Evolutionary conservation across 2,113 vertebrate genomes (phyloP).

Genomic region (Symphodus melops): DNA sequence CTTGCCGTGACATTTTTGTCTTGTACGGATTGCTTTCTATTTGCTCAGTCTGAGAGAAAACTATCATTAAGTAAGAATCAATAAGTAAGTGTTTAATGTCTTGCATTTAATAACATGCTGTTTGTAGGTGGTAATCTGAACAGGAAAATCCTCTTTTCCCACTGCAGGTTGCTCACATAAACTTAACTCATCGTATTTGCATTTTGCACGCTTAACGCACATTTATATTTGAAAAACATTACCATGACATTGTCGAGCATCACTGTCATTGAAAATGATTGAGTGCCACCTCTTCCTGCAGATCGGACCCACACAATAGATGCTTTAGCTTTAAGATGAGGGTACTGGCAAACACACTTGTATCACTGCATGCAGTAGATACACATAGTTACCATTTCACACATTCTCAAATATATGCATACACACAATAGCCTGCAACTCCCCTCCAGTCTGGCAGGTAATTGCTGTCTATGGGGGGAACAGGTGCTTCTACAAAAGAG

Average conservation of each 20-base stretch:
- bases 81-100: not conserved
- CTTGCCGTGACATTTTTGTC: too few species aligned
- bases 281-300: conserved; percentile 11
- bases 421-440: conserved; percentile 73
- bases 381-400: conserved; percentile 10
- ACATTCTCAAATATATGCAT: conserved; percentile 29
- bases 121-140: too few species aligned
- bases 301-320: conserved; percentile 23
- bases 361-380: conserved; percentile 2
- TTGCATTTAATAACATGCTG: too few species aligned
- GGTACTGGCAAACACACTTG: conserved; percentile 38
- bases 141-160: too few species aligned
- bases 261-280: conserved; percentile 5
- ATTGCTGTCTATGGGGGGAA: conserved; percentile 79
- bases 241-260: not conserved
- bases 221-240: too few species aligned
- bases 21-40: too few species aligned
- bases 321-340: not conserved
- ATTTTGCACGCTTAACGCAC: too few species aligned
- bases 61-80: too few species aligned
- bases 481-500: conserved; percentile 80
- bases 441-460: conserved; percentile 77
- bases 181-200: too few species aligned
- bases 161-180: too few species aligned
- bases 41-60: too few species aligned